phyloP scores from a whole-genome alignment of 37 sponge, comb jelly and placozoan genomes.

The Lycopodina hypogea region DNA sequence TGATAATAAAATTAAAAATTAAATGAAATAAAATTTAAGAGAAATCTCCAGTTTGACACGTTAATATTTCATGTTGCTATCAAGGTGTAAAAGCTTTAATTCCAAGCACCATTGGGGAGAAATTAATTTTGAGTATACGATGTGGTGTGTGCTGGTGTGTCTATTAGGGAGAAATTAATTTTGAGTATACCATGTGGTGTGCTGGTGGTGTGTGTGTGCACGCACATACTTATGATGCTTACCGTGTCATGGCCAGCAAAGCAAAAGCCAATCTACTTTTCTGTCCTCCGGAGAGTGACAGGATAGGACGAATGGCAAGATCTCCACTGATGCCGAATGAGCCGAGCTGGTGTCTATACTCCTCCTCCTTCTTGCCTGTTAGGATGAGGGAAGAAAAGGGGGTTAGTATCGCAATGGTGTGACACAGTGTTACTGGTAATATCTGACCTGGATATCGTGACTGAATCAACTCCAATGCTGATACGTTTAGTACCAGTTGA shows the following conservation, averaged over 20 bases:
- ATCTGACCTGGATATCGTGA: conserved; percentile 61
- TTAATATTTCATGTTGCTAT: too few relatives aligned
- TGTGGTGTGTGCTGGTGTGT: too few relatives aligned
- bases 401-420: neutral
- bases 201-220: neutral
- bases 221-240: neutral
- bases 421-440: neutral
- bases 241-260: conserved; percentile 61
- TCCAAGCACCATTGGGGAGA: too few relatives aligned
- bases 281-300: conserved; percentile 77
- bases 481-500: conserved; percentile 76
- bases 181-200: too few relatives aligned
- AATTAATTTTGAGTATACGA: too few relatives aligned
- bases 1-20: neutral
- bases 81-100: neutral
- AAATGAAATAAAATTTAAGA: neutral
- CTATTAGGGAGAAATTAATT: too few relatives aligned
- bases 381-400: neutral
- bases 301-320: conserved; percentile 80
- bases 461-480: conserved; percentile 76
- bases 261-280: conserved; percentile 83
- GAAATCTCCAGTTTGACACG: too few relatives aligned
- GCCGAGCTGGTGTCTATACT: conserved; percentile 72
- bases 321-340: conserved; percentile 86
- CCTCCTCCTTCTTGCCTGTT: conserved; percentile 61